Conservation (phyloP, 2,113 vertebrate genomes). For the Pseudonaja textilis region DNA sequence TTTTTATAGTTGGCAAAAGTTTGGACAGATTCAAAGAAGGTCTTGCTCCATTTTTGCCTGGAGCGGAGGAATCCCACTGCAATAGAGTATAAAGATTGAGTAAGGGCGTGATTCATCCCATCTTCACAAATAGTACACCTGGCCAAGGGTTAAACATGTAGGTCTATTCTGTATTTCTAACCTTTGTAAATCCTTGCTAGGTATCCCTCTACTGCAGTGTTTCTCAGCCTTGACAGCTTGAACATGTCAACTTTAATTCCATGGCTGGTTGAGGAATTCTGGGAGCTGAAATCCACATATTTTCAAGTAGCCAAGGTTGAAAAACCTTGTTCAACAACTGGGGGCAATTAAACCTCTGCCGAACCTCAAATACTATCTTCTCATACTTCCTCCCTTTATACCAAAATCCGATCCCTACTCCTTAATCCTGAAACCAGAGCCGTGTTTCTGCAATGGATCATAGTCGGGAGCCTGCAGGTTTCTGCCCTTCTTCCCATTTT, state of each 20-base stretch:
- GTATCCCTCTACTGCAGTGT: not conserved
- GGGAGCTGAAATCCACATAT: not conserved
- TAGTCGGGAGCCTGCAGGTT: not conserved
- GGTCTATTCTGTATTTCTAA: not conserved
- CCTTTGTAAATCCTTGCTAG: not conserved
- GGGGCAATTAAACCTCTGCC: not conserved
- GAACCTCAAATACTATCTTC: not conserved
- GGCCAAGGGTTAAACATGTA: no score
- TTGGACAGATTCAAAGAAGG: not conserved
- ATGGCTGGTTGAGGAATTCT: not conserved
- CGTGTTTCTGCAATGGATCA: not conserved
- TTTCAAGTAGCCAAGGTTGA: not conserved
- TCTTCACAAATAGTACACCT: not conserved
- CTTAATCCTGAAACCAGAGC: not conserved
- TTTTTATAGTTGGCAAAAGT: not conserved
- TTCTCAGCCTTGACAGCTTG: not conserved
- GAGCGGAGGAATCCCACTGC: not conserved
- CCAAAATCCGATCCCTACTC: not conserved
- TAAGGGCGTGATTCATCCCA: not conserved
- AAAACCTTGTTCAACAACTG: not conserved
- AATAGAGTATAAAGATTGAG: not conserved
- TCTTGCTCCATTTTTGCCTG: not conserved
- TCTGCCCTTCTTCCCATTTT: conserved; percentile 8
- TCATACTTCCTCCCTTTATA: not conserved
- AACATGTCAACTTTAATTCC: not conserved